Evolutionary conservation across 35 echinoderm and acorn worm species (phyloP).

Genomic region (Lytechinus variegatus): DNA sequence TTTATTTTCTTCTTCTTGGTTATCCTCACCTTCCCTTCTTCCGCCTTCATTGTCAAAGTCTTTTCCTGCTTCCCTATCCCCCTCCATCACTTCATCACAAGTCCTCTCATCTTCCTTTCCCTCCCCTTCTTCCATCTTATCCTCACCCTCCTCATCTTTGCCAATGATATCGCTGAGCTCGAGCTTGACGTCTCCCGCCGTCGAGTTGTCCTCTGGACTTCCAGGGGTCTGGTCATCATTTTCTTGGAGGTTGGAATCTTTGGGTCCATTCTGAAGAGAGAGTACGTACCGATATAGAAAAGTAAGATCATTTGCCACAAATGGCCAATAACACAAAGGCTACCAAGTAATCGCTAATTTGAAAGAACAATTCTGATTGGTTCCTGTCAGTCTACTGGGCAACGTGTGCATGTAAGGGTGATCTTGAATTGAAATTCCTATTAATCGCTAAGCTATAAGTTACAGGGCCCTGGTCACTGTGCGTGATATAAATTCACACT

Average conservation of each 20-base stretch:
- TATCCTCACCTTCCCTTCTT: not conserved
- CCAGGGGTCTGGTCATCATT: not conserved
- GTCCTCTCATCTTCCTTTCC: not conserved
- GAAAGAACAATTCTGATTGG: no score
- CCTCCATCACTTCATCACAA: slow-evolving; percentile 29
- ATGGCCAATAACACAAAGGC: no score
- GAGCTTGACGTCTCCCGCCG: not conserved
- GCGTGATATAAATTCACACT: no score
- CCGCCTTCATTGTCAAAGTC: slow-evolving; percentile 4
- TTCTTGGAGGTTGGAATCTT: not conserved
- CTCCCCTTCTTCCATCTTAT: not conserved
- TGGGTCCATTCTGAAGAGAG: not conserved
- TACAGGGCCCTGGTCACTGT: no score
- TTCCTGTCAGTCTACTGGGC: no score
- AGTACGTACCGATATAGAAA: no score
- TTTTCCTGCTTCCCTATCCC: not conserved
- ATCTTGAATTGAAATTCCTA: no score
- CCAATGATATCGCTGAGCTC: not conserved
- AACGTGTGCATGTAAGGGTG: no score
- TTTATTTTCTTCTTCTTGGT: no score
- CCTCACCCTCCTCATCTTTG: not conserved
- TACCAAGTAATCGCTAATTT: no score
- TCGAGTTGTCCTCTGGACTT: not conserved
- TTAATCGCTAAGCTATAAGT: no score
- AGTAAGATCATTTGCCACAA: no score